A percentile compares a stretch with the other conserved stretches of the same genome.
Evolutionary conservation across 2,797 vertebrate species (phyloP).

Genomic region (Pangasius djambal): DNA sequence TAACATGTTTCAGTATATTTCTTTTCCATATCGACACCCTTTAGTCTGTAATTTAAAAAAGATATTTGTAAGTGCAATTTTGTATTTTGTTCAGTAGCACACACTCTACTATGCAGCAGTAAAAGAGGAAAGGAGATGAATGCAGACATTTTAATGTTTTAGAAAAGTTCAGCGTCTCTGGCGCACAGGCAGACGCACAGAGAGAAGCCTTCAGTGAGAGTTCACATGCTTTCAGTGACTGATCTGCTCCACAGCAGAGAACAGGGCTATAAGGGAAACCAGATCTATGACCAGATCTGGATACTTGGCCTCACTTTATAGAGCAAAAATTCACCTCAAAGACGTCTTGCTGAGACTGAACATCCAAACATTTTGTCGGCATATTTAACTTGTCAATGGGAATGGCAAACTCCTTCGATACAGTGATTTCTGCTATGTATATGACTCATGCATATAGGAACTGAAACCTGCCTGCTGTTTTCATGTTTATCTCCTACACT

Average conservation of each 20-base stretch:
- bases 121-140: background rate
- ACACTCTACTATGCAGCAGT: background rate
- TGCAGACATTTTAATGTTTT: background rate
- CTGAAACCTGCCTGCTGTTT: constrained; percentile 11
- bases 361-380: background rate
- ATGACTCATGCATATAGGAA: background rate
- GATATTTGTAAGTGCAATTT: background rate
- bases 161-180: background rate
- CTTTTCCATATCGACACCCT: background rate
- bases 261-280: background rate
- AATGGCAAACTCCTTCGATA: background rate
- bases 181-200: no score
- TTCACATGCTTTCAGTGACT: constrained; percentile 10
- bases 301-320: constrained; percentile 14
- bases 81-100: background rate
- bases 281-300: constrained; percentile 6
- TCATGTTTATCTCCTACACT: background rate
- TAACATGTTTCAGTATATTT: background rate
- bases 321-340: constrained; percentile 22
- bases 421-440: background rate
- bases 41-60: background rate
- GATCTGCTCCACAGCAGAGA: constrained; percentile 18
- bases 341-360: constrained; percentile 14
- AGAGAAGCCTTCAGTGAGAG: background rate
- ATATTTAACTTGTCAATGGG: constrained; percentile 18